Conservation (phyloP, 2,888 invertebrate genomes). For the Scaptomyza tumidula region DNA sequence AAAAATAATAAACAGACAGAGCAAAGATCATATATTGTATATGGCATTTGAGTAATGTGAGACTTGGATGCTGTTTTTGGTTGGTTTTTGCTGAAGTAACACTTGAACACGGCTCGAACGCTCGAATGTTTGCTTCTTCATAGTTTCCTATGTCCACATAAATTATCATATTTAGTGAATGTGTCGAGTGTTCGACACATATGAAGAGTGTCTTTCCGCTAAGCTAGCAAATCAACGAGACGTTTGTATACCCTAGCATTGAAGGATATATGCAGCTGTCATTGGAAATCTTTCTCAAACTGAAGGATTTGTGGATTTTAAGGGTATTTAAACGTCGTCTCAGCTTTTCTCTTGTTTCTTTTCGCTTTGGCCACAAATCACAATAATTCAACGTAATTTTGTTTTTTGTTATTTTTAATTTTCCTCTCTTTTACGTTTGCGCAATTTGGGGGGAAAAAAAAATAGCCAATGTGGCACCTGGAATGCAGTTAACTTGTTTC, state of each 20-base stretch:
- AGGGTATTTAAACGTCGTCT: too few species aligned
- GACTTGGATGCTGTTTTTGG: background rate
- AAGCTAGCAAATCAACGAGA: background rate
- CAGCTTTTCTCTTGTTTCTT: too few species aligned
- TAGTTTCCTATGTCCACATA: constrained; percentile 1
- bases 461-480: constrained; percentile 55
- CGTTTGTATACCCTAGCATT: constrained; percentile 2
- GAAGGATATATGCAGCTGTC: background rate
- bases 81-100: constrained; percentile 3
- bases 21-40: constrained; percentile 18
- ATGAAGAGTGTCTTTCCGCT: background rate
- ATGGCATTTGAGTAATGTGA: constrained; percentile 24
- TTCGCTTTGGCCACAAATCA: background rate
- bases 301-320: too few species aligned
- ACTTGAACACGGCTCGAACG: constrained; percentile 12
- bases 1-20: background rate
- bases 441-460: constrained; percentile 36
- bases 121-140: constrained; percentile 17
- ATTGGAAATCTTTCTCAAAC: too few species aligned
- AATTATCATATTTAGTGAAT: constrained; percentile 14
- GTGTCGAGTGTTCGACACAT: constrained; percentile 3
- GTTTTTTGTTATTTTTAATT: constrained; percentile 4
- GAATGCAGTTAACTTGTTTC: constrained; percentile 66
- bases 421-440: constrained; percentile 27
- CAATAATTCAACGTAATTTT: constrained; percentile 4